Conservation (phyloP, 2,113 vertebrate species). For the Tetraodon nigroviridis region DNA sequence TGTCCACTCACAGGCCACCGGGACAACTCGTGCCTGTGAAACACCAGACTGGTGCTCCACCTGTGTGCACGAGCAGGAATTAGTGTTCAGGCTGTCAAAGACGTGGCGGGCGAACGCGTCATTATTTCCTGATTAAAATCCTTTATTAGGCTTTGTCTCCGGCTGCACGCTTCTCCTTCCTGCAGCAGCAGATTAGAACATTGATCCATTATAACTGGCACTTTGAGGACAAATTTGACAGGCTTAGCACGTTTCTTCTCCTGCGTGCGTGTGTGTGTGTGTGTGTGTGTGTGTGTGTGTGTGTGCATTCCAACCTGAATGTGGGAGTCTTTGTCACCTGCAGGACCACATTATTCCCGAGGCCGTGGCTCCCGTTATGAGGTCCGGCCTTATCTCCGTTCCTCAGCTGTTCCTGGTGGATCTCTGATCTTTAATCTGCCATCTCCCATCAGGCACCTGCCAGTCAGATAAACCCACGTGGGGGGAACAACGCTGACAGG, state of each 20-base stretch:
- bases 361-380: conserved; percentile 1
- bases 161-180: conserved; percentile 8
- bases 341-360: background rate
- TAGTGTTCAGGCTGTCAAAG: no score
- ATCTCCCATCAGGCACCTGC: conserved; percentile 6
- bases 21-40: conserved; percentile 57
- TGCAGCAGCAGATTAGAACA: conserved; percentile 77
- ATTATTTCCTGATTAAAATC: background rate
- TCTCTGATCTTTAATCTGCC: conserved; percentile 12
- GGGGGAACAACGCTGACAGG: no score
- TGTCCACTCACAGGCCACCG: conserved; percentile 64
- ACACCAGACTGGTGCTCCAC: background rate
- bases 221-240: conserved; percentile 80
- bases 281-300: background rate
- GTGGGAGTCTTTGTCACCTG: background rate
- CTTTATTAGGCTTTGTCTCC: conserved; percentile 24
- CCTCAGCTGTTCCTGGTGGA: conserved; percentile 15
- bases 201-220: conserved; percentile 82
- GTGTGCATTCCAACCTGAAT: conserved; percentile 2
- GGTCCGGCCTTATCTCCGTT: conserved; percentile 3
- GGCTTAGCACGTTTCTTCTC: conserved; percentile 62
- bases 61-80: conserved; percentile 10
- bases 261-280: background rate
- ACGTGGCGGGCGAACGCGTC: background rate
- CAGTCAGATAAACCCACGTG: conserved; percentile 5